Evolutionary conservation across 2,797 vertebrate species (phyloP).

Genomic region (Sciurus carolinensis): DNA sequence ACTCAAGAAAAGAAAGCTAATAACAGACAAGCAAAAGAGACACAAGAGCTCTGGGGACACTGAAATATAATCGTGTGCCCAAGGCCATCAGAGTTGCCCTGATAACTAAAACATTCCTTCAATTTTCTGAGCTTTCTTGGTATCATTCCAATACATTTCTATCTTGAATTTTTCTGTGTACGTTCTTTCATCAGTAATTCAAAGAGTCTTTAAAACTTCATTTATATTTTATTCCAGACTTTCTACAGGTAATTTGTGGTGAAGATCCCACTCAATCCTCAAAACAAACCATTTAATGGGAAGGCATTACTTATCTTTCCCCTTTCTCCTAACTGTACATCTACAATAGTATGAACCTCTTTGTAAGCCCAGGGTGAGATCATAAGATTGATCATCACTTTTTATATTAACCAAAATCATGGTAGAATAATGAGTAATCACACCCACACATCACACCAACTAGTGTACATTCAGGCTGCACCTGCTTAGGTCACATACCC

Average conservation of each 20-base stretch:
- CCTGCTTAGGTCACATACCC: not conserved
- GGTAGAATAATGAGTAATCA: not conserved
- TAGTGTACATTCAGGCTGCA: not conserved
- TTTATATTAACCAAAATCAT: not conserved
- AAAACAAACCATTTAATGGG: not conserved
- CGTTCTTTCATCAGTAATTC: conserved; percentile 6
- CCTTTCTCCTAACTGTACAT: not conserved
- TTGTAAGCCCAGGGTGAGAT: not conserved
- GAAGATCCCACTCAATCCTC: not conserved
- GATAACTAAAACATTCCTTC: not conserved
- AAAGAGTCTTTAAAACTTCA: conserved; percentile 34
- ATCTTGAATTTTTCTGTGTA: conserved; percentile 1
- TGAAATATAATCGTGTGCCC: not conserved
- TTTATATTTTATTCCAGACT: conserved; percentile 27
- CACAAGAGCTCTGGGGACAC: not conserved
- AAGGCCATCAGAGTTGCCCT: not conserved
- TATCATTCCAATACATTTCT: not conserved
- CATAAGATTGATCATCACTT: not conserved
- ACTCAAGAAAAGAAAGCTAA: conserved; percentile 11
- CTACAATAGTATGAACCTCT: not conserved
- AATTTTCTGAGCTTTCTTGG: conserved; percentile 47
- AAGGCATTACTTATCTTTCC: not conserved
- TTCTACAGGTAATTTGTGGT: not conserved
- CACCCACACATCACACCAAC: not conserved
- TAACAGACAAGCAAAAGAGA: not conserved